Percentiles rank a stretch among this genome's conserved stretches.
phyloP scores from a whole-genome alignment of 2,797 vertebrate species.

The Diceros bicornis region DNA sequence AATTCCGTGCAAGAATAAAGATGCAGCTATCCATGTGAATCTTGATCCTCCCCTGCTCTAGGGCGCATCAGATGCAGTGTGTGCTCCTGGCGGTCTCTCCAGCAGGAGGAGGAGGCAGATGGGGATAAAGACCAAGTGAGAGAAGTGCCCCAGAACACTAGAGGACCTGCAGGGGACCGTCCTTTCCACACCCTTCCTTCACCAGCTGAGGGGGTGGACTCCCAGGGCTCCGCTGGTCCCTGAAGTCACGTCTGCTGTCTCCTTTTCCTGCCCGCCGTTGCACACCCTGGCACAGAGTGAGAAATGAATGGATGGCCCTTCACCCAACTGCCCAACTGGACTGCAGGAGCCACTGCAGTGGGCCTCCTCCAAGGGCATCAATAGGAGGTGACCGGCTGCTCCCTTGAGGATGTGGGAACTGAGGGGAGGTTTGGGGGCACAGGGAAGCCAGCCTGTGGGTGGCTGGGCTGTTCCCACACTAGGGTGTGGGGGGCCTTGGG shows the following conservation, averaged over 20 bases:
- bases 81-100: background rate
- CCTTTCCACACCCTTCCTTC: conserved; percentile 28
- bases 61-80: background rate
- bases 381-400: background rate
- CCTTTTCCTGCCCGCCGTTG: background rate
- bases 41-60: background rate
- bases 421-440: background rate
- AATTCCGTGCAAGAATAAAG: conserved; percentile 28
- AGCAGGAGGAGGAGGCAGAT: conserved; percentile 8
- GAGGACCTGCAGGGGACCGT: background rate
- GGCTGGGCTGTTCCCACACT: background rate
- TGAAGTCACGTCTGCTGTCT: background rate
- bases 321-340: background rate
- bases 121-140: background rate
- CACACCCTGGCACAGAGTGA: background rate
- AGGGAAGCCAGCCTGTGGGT: background rate
- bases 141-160: background rate
- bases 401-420: background rate
- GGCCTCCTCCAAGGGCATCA: background rate
- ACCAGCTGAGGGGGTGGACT: background rate
- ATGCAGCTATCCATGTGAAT: background rate
- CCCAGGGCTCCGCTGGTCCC: background rate
- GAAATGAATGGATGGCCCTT: background rate
- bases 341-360: background rate
- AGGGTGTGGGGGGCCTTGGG: background rate